Evolutionary conservation across 2,113 vertebrate species (phyloP), one percentile per base, ranked within the genome.

Genomic region (Agelaius tricolor): DNA sequence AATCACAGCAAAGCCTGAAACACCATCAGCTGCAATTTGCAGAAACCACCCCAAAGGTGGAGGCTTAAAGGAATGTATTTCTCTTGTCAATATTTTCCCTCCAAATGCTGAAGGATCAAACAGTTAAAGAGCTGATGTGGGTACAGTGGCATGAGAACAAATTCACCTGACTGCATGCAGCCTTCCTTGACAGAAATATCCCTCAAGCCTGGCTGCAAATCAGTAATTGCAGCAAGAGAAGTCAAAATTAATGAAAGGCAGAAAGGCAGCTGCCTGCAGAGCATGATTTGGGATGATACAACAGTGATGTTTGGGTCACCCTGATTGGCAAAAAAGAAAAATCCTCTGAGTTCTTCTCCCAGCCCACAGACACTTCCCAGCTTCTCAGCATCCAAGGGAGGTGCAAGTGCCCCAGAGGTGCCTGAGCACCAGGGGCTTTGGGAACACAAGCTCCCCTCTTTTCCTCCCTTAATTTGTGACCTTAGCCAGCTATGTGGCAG

Each of bases 361-460:
- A 74, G 58, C 69, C 24, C 43, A 89, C 55, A 51, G 57, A 61
- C 10, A 28, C 31, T 57, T 51, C 8, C 10, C 65, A 68, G 55
- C 6, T 66, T 87, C 51, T 65, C 31, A 39, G 39, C 26, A 49
- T 33, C 62, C n/a, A 57, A 41, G 35, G 6, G 33, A 87, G 39
- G 24, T n/a, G 51, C 5, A 39, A 18, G 27, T 39, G 35, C 27
- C 51, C 13, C 17, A 3, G 23, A 3, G 0, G 13, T 16, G 33
- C 8, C 41, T 1, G 1, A 27, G 41, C 3, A 1, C 31, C 1
- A 5, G 21, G 17, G 21, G 2, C 5, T 27, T 47, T 27, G 28
- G 49, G 69, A 90, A 52, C 33, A 62, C 27, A 27, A 75, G 9
- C 30, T 72, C 17, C 12, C 30, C 33, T 55, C 1, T 0, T 28